phyloP scores from a whole-genome alignment of 2,888 invertebrate species.

The Coremacera marginata region DNA sequence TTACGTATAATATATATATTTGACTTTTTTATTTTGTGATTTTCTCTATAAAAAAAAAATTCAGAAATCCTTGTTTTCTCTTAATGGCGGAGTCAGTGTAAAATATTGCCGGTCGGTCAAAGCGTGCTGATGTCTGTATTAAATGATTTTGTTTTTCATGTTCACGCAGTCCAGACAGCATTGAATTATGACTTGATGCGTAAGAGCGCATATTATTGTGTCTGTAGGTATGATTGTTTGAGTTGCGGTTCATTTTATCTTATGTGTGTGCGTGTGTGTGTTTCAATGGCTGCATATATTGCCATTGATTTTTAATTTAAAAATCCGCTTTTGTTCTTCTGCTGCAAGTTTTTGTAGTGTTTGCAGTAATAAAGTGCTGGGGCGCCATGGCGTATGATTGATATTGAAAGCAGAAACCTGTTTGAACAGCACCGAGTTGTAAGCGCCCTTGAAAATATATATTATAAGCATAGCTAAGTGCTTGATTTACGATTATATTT shows the following conservation, averaged over 20 bases:
- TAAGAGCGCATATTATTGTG: neutral
- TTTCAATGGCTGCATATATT: neutral
- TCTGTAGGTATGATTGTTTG: neutral
- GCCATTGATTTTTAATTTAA: constrained; percentile 27
- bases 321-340: neutral
- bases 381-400: neutral
- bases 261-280: neutral
- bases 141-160: neutral
- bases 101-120: neutral
- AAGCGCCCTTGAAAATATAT: no score
- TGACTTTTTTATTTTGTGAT: neutral
- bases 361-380: neutral
- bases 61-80: neutral
- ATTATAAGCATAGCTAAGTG: no score
- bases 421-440: no score
- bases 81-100: neutral
- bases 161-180: neutral
- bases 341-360: neutral
- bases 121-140: neutral
- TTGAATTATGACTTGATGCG: neutral
- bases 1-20: no score
- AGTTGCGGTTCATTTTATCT: no score
- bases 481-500: no score
- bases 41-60: neutral
- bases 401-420: neutral